Conservation (phyloP, 2,888 invertebrate genomes). For the Leptinotarsa rubiginosa region DNA sequence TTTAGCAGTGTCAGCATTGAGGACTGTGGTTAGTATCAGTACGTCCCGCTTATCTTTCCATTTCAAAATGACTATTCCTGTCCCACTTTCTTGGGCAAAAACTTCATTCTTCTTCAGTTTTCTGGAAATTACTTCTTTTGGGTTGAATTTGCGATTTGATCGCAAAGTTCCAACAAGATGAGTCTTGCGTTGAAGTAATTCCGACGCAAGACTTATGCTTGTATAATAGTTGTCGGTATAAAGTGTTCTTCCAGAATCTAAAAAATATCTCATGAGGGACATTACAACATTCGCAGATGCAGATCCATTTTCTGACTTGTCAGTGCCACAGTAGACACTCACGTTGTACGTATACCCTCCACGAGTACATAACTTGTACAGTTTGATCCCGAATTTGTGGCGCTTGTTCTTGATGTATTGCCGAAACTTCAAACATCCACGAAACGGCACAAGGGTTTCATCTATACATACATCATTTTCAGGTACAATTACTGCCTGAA, state of each 20-base stretch:
- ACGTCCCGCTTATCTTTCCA: constrained; percentile 7
- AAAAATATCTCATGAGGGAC: neutral
- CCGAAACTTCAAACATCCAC: constrained; percentile 11
- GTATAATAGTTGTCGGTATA: constrained; percentile 27
- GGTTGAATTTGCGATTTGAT: constrained; percentile 22
- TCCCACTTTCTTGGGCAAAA: neutral
- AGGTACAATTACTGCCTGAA: constrained; percentile 1
- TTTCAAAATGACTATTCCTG: neutral
- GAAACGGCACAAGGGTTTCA: constrained; percentile 14
- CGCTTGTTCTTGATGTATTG: constrained; percentile 24
- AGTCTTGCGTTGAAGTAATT: constrained; percentile 21
- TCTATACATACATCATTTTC: constrained; percentile 16
- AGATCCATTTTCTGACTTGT: neutral
- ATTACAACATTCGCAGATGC: constrained; percentile 10
- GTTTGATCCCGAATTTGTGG: constrained; percentile 6
- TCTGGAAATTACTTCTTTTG: constrained; percentile 14
- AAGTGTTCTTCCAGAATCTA: constrained; percentile 9
- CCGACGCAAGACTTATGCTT: constrained; percentile 1
- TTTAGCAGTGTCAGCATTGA: neutral
- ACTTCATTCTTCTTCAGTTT: neutral
- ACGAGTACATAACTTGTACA: constrained; percentile 24
- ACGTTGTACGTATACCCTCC: constrained; percentile 25
- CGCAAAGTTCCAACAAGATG: constrained; percentile 26
- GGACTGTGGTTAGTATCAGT: constrained; percentile 2
- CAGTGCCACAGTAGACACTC: constrained; percentile 19